Conservation (phyloP, 2,797 vertebrate species). For the Sebastes taczanowskii region DNA sequence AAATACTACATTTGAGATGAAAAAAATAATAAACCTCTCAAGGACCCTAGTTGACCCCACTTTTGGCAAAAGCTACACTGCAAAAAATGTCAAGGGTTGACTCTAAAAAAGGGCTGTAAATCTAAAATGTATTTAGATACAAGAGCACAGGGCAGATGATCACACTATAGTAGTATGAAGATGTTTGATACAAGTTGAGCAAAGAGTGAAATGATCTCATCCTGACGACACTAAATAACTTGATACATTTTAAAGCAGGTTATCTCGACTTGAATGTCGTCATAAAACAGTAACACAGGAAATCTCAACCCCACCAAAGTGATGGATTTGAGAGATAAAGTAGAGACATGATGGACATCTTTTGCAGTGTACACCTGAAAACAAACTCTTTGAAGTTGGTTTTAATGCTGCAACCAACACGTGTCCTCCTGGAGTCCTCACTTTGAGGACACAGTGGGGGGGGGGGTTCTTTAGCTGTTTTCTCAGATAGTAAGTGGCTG, state of each 20-base stretch:
- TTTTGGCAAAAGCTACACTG: conserved; percentile 3
- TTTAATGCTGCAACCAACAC: conserved; percentile 45
- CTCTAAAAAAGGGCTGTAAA: background rate
- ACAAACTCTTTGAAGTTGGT: conserved; percentile 51
- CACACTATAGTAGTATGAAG: background rate
- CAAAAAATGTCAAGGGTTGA: background rate
- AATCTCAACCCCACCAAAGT: background rate
- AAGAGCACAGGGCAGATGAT: too few species aligned
- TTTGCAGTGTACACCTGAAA: conserved; percentile 54
- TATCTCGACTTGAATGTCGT: background rate
- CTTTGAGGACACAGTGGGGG: background rate
- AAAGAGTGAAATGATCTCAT: too few species aligned
- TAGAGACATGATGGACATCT: conserved; percentile 1
- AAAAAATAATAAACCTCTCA: background rate
- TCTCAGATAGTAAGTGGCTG: background rate
- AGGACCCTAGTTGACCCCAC: conserved; percentile 17
- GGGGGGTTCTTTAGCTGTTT: background rate
- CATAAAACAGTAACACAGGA: background rate
- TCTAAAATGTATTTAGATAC: background rate
- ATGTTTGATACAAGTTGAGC: background rate
- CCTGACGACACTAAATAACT: background rate
- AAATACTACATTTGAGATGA: too few species aligned
- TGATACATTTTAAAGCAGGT: background rate
- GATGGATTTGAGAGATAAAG: background rate
- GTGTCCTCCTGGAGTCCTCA: conserved; percentile 19